phyloP scores from a whole-genome alignment of 2,113 vertebrate genomes.

The Megaleporinus macrocephalus region DNA sequence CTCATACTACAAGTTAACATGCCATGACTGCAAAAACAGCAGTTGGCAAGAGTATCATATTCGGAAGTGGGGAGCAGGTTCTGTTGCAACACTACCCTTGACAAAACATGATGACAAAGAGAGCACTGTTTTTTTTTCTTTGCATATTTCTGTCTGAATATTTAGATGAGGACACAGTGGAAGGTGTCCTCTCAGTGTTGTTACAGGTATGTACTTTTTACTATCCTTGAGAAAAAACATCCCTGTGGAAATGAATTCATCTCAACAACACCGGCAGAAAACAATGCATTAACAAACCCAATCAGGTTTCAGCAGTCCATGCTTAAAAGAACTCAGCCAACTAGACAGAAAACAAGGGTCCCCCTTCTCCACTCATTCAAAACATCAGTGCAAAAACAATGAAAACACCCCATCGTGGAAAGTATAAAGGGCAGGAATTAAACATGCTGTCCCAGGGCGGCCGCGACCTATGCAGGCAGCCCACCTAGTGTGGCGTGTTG shows the following conservation, averaged over 20 bases:
- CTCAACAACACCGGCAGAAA: neutral
- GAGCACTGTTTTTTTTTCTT: too few relatives aligned
- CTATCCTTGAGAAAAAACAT: neutral
- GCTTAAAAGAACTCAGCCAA: neutral
- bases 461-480: neutral
- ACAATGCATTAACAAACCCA: too few relatives aligned
- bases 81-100: neutral
- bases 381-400: neutral
- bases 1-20: neutral
- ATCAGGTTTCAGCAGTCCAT: neutral
- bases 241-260: neutral
- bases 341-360: neutral
- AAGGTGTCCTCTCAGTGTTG: neutral
- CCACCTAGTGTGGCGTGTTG: neutral
- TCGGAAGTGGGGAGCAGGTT: neutral
- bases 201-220: neutral
- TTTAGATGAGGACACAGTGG: neutral
- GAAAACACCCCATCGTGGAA: neutral
- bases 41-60: neutral
- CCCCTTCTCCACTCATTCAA: neutral
- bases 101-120: too few relatives aligned
- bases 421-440: neutral
- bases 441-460: neutral
- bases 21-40: neutral
- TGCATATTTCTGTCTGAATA: neutral